A percentile compares a stretch with the other conserved stretches of the same genome.
phyloP scores from a whole-genome alignment of 2,888 invertebrate species.

The Trissonchulus latispiculum region DNA sequence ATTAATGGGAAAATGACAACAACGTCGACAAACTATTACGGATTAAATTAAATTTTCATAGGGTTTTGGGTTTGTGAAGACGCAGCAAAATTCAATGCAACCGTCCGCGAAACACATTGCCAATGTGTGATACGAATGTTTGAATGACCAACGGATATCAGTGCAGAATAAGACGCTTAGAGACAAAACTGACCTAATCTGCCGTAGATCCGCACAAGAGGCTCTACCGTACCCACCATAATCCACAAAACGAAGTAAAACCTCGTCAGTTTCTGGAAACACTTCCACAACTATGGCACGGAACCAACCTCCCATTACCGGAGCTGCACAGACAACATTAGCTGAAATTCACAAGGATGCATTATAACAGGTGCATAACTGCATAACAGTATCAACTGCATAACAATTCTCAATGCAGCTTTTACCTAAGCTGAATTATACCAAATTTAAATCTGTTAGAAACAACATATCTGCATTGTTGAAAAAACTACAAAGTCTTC shows the following conservation, averaged over 20 bases:
- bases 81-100: neutral
- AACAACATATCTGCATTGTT: too few relatives aligned
- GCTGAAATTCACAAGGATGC: too few relatives aligned
- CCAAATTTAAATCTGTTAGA: too few relatives aligned
- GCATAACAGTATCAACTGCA: too few relatives aligned
- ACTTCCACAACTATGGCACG: conserved; percentile 69
- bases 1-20: too few relatives aligned
- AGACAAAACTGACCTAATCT: conserved; percentile 56
- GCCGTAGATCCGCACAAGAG: conserved; percentile 65
- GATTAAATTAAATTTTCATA: conserved; percentile 4
- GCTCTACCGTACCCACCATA: conserved; percentile 83
- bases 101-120: neutral
- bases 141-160: neutral
- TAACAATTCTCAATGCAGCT: too few relatives aligned
- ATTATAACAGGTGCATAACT: too few relatives aligned
- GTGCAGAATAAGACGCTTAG: neutral
- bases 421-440: too few relatives aligned
- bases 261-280: conserved; percentile 54
- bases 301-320: conserved; percentile 74
- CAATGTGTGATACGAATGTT: too few relatives aligned
- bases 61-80: neutral
- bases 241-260: conserved; percentile 79
- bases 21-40: too few relatives aligned
- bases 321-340: conserved; percentile 78
- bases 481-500: too few relatives aligned